Evolutionary conservation across 2,797 vertebrate genomes (phyloP), one percentile per base, ranked within the genome.

Genomic region (Atherinosoma microstoma): DNA sequence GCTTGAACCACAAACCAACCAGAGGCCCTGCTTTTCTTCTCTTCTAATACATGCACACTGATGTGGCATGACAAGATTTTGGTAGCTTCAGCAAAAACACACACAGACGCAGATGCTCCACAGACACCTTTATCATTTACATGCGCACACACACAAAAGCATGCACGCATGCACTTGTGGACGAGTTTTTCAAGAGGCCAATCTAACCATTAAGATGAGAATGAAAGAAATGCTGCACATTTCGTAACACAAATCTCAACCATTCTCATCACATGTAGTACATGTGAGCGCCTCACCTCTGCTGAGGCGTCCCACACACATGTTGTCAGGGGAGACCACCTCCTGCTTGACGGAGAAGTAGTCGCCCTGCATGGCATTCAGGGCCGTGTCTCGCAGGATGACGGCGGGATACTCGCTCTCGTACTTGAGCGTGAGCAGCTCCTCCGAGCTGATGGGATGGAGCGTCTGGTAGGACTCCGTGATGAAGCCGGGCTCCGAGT

Each of bases 381-480:
- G 92, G 42, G 95, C 92, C 0, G 97, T 93, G 88, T 99, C 98
- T 8, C 97, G 96, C 32, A 98, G 95, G 84, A 99, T 96, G 87
- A 97, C 96, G 0, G 95, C 92, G 5, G 97, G 94, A 62, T 97
- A 99, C 27, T 99, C 98, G 1, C 90, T 97, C 94, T 99, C 98
- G 2, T 98, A 99, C 91, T 99, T 99, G 90, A 99, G 96, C 56
- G 97, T 97, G 80, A 99, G 95, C 80, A 99, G 93, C 85, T 99
- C 98, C 92, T 99, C 98, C 0, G 98, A 98, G 93, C 97, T 99
- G 95, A 99, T 99, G 79, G 97, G 97, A 83, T 99, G 98, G 49
- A 99, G 97, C 0, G 98, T 99, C 96, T 99, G 98, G 93, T 99
- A 99, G 74, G 98, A 98, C 91, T 99, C 98, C 0, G 98, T 99